phyloP scores from a whole-genome alignment of 1,140 invertebrate genomes.

The Ericerus pela region DNA sequence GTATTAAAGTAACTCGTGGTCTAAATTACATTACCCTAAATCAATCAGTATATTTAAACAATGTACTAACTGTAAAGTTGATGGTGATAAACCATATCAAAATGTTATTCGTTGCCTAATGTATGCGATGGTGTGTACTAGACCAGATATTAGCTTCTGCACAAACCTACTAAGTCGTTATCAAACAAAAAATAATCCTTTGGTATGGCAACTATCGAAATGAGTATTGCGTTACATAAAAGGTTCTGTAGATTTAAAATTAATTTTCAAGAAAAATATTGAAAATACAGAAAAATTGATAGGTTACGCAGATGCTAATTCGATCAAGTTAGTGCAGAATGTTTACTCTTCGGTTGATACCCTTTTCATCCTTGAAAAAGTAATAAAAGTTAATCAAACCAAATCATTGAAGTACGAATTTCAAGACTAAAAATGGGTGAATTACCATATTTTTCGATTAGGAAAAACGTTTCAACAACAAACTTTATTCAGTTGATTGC shows the following conservation, averaged over 20 bases:
- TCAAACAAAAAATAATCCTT: slow-evolving; percentile 5
- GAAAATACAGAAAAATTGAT: slow-evolving; percentile 19
- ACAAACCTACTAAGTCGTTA: slow-evolving; percentile 2
- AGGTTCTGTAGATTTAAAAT: slow-evolving; percentile 17
- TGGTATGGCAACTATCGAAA: slow-evolving; percentile 21
- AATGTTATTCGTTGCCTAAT: slow-evolving; percentile 23
- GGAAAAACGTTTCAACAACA: no score
- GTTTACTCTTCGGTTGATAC: no score
- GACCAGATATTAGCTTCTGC: slow-evolving; percentile 29
- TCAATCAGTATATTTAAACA: slow-evolving; percentile 12
- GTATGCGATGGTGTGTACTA: slow-evolving; percentile 27
- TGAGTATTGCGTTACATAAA: slow-evolving; percentile 24
- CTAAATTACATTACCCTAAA: not conserved
- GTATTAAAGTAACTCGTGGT: slow-evolving; percentile 8
- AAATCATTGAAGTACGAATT: no score
- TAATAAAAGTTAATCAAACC: no score
- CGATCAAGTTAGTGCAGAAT: no score
- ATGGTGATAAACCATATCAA: slow-evolving; percentile 16
- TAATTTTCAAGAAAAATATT: slow-evolving; percentile 14
- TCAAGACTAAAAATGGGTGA: no score
- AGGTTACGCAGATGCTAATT: slow-evolving; percentile 20
- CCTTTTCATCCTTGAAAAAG: no score
- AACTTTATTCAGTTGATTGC: no score
- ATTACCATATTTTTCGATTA: no score
- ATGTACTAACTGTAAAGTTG: slow-evolving; percentile 11